A percentile compares a stretch with the other conserved stretches of the same genome.
Conservation (phyloP, 37 sponge, comb jelly and placozoan genomes). For the Eunapius fragilis region DNA sequence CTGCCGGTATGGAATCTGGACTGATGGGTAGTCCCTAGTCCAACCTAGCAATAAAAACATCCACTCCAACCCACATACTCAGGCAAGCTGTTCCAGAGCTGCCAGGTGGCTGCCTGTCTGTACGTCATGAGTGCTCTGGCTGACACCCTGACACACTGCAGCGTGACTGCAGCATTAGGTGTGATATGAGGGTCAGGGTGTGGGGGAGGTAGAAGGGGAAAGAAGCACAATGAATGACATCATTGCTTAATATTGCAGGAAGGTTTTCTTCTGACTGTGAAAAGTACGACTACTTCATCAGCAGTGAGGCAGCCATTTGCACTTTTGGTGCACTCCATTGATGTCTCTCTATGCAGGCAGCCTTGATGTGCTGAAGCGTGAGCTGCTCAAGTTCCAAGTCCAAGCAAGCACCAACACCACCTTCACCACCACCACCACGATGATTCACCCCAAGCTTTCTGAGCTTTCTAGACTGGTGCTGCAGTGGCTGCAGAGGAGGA, state of each 20-base stretch:
- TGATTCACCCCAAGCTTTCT: slow-evolving; percentile 57
- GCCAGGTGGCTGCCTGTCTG: slow-evolving; percentile 45
- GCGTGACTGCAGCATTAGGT: slow-evolving; percentile 52
- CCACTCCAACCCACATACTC: neutral
- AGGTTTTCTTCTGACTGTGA: slow-evolving; percentile 41
- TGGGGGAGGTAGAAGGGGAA: too few species aligned
- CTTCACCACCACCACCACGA: neutral
- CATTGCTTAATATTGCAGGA: slow-evolving; percentile 24
- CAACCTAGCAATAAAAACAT: neutral
- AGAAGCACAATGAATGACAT: too few species aligned
- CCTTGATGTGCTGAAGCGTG: slow-evolving; percentile 13
- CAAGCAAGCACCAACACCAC: too few species aligned
- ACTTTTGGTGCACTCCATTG: neutral
- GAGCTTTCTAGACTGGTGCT: slow-evolving; percentile 11
- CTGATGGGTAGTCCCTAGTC: neutral
- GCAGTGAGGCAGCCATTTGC: neutral
- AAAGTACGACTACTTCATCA: slow-evolving; percentile 28
- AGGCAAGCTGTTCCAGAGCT: slow-evolving; percentile 53
- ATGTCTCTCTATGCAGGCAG: neutral
- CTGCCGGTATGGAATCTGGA: neutral
- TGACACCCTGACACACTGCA: slow-evolving; percentile 39
- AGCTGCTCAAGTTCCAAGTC: slow-evolving; percentile 34
- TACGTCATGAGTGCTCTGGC: slow-evolving; percentile 33
- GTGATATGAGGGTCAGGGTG: neutral
- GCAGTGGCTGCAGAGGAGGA: neutral